Base-by-base conservation (phyloP, 23 tunicate genomes). In the Aplidium turbinatum region DNA sequence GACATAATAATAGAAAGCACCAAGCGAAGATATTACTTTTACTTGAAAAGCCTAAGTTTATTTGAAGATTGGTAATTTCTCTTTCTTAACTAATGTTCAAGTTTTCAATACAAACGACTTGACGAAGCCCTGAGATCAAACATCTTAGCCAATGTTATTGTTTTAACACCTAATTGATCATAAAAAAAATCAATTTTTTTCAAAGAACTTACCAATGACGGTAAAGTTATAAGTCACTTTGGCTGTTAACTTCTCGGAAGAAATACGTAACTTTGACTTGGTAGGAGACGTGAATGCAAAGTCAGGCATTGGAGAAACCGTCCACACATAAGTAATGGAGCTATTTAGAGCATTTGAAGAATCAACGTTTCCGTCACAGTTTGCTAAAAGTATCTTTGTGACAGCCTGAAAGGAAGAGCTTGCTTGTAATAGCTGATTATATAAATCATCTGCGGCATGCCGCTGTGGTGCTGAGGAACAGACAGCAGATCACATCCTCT, bases 221-320 rank as follows among this genome's bases (percentile, higher is more conserved):
- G 58, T 70, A 27, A 70, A 70, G 18, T 48, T 70, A 36, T 70
- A 70, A 29, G 58, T 47, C 16, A 70, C 46, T 9, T 3, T 3
- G 11, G 76, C 11, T 6, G 58, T 30, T 20, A 70, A 58, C 24
- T 25, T 4, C 47, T 58, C 76, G 27, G 31, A 46, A 20, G 58
- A 58, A 28, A 70, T 70, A 48, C 47, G 47, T 36, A 70, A 22
- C 3, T 30, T 70, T 31, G 76, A 13, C 26, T 38, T 18, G 58
- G 58, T 46, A 4, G 4, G 9, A 16, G 38, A 29, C 9, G 72
- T 36, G 22, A 65, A 65, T 26, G 50, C 38, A 65, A 65, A 7
- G n/a, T 35, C 30, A 18, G 72, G 72, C 23, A 5, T 35, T 35
- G 72, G 36, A 11, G 27, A 9, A 65, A 29, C 72, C 24, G 36